Evolutionary conservation across 2,797 vertebrate genomes (phyloP).

Genomic region (Lacerta agilis): DNA sequence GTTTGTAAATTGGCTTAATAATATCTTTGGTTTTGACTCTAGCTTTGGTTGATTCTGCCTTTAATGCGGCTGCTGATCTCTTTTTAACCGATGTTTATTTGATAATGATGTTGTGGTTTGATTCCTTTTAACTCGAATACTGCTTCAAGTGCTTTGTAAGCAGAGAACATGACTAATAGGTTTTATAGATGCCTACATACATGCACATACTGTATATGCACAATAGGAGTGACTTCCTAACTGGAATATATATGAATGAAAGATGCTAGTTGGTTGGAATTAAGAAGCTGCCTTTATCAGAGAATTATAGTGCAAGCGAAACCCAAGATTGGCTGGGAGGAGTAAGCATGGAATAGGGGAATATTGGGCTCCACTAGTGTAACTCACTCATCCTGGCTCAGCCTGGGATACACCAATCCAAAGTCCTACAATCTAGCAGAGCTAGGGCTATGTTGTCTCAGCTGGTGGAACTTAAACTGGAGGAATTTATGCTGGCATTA

Average conservation of each 20-base stretch:
- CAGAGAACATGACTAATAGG: background rate
- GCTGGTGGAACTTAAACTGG: too few relatives aligned
- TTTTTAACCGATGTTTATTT: conserved; percentile 18
- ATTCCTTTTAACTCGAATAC: background rate
- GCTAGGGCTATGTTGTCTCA: too few relatives aligned
- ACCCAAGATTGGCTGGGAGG: too few relatives aligned
- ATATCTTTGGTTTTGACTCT: conserved; percentile 16
- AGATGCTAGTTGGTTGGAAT: background rate
- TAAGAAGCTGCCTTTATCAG: background rate
- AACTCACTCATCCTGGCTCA: too few relatives aligned
- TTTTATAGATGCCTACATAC: background rate
- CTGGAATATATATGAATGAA: background rate
- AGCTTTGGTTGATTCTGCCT: background rate
- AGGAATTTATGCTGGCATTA: too few relatives aligned
- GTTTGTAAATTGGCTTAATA: conserved; percentile 20
- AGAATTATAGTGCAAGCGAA: background rate
- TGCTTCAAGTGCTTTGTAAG: background rate
- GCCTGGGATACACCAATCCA: too few relatives aligned
- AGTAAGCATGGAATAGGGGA: too few relatives aligned
- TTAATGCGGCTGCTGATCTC: conserved; percentile 7
- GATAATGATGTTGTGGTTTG: conserved; percentile 14
- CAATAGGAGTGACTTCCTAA: background rate
- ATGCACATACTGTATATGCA: background rate
- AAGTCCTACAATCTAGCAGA: too few relatives aligned
- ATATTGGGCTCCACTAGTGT: too few relatives aligned